phyloP scores from a whole-genome alignment of 2,797 vertebrate genomes.

The Tamandua tetradactyla region DNA sequence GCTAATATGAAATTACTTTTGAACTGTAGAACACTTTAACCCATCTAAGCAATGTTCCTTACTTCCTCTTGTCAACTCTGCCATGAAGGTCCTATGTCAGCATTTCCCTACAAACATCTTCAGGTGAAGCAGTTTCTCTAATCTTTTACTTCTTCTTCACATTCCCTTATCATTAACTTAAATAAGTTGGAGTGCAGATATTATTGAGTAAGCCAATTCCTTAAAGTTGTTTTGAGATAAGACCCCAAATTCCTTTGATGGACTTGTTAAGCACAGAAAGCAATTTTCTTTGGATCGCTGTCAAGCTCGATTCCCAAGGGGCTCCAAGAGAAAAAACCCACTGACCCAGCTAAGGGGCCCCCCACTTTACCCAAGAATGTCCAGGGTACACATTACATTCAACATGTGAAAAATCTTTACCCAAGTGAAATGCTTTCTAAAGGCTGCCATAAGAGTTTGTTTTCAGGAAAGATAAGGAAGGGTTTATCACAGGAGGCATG shows the following conservation, averaged over 20 bases:
- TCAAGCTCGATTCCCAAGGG: neutral
- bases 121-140: neutral
- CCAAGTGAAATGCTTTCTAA: neutral
- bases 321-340: neutral
- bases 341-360: neutral
- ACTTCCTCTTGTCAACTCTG: neutral
- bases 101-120: neutral
- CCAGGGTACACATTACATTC: neutral
- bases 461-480: neutral
- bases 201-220: slow-evolving; percentile 28
- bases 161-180: neutral
- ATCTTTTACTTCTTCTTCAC: neutral
- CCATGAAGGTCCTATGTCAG: fast-evolving
- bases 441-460: neutral
- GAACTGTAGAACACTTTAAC: neutral
- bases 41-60: fast-evolving
- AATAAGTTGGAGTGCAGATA: neutral
- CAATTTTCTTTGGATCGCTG: neutral
- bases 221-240: slow-evolving; percentile 26
- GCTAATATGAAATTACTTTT: neutral
- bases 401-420: neutral
- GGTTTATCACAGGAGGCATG: neutral
- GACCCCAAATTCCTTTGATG: slow-evolving; percentile 7
- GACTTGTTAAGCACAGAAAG: slow-evolving; percentile 42
- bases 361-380: neutral